These are phyloP conservation scores for Natator depressus DNA, from an alignment of 2,113 vertebrate species.

Conservation along the genomic window DNA sequence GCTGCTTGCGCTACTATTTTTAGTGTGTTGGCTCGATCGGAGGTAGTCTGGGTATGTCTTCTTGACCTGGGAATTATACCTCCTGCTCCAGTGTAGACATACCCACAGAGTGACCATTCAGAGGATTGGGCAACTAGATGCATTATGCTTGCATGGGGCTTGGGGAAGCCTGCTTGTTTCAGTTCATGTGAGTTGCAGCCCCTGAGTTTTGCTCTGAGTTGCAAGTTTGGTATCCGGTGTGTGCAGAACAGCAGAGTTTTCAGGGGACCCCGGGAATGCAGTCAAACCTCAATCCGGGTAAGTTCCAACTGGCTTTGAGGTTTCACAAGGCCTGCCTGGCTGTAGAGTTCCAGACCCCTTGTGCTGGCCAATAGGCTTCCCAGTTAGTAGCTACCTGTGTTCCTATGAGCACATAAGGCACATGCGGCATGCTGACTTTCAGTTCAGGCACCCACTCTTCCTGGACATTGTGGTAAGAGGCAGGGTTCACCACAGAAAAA, in stretches of 20 bases:
- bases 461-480: slow-evolving; percentile 90
- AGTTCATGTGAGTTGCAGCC: neutral
- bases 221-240: neutral
- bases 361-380: fast-evolving
- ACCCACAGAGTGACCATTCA: neutral
- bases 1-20: neutral
- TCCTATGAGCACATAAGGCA: slow-evolving; percentile 90
- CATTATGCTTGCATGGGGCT: fast-evolving
- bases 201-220: neutral
- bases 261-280: neutral
- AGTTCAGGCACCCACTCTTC: slow-evolving; percentile 92
- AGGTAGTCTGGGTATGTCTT: neutral
- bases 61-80: neutral
- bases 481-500: slow-evolving; percentile 91
- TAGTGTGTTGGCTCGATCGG: neutral
- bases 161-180: neutral
- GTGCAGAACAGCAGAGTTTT: neutral
- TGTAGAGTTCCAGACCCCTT: neutral
- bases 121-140: neutral
- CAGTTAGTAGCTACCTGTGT: slow-evolving; percentile 80
- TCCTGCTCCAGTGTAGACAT: too few species aligned
- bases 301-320: neutral
- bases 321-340: neutral
- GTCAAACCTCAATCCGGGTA: neutral
- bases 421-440: slow-evolving; percentile 88